Evolutionary conservation across 2,888 invertebrate species (phyloP).

Genomic region (Stenichneumon culpator): DNA sequence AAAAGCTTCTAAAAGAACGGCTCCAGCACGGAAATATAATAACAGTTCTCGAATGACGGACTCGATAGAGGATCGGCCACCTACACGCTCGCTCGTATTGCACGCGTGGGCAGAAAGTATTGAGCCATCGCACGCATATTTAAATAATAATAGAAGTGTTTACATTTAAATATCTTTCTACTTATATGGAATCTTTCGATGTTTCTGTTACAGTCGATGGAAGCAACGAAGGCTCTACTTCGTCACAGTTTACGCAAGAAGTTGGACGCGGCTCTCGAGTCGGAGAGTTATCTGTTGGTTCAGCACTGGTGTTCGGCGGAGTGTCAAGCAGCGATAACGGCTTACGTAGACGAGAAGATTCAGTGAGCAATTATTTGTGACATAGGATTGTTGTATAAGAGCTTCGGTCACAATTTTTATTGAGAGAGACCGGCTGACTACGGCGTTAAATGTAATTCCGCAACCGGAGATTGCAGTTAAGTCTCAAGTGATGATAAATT

Average conservation of each 20-base stretch:
- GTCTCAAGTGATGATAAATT: not conserved
- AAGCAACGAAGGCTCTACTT: slow-evolving; percentile 87
- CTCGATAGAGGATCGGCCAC: slow-evolving; percentile 44
- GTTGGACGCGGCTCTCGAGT: slow-evolving; percentile 88
- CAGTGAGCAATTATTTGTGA: slow-evolving; percentile 72
- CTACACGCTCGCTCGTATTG: slow-evolving; percentile 70
- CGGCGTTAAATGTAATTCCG: slow-evolving; percentile 1
- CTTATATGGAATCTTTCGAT: slow-evolving; percentile 18
- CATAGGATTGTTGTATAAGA: slow-evolving; percentile 53
- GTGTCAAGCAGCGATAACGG: slow-evolving; percentile 87
- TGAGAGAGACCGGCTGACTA: slow-evolving; percentile 10
- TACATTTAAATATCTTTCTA: slow-evolving; percentile 8
- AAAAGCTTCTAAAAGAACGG: slow-evolving; percentile 1
- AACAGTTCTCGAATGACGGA: slow-evolving; percentile 45
- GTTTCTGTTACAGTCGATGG: slow-evolving; percentile 88
- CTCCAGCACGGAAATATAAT: slow-evolving; percentile 34
- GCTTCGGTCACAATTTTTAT: slow-evolving; percentile 48
- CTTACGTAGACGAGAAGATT: slow-evolving; percentile 81
- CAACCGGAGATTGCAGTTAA: slow-evolving; percentile 11
- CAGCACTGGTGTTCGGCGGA: slow-evolving; percentile 92
- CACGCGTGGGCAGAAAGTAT: slow-evolving; percentile 60
- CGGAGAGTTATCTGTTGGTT: slow-evolving; percentile 89
- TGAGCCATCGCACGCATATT: slow-evolving; percentile 62
- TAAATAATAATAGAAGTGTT: slow-evolving; percentile 1
- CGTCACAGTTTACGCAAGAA: slow-evolving; percentile 87